These are phyloP conservation scores for Scaptomyza graminum DNA, from an alignment of 1,140 invertebrate species.

Conservation along the genomic window DNA sequence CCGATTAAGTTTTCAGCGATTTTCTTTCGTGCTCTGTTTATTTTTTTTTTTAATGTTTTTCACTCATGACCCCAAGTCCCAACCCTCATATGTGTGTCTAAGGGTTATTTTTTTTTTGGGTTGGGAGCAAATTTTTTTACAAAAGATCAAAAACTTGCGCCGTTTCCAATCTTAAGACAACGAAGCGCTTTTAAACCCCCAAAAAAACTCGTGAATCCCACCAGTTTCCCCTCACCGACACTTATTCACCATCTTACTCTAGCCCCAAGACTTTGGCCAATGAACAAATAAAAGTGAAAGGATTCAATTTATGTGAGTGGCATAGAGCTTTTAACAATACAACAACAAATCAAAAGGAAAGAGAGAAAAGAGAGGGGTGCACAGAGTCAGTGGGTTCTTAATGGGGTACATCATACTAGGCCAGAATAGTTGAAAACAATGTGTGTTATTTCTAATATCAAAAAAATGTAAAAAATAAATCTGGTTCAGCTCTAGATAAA, in stretches of 20 bases:
- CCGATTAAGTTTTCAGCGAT: conserved; percentile 75
- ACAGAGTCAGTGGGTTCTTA: not conserved
- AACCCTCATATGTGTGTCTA: conserved; percentile 9
- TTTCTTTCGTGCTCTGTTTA: not conserved
- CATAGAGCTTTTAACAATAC: conserved; percentile 42
- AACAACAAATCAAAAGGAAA: conserved; percentile 68
- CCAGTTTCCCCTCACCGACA: not conserved
- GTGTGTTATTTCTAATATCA: too few species aligned
- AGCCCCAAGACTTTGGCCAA: conserved; percentile 1
- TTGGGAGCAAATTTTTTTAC: conserved; percentile 50
- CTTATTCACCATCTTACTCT: not conserved
- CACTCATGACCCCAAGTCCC: conserved; percentile 6
- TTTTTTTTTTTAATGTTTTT: not conserved
- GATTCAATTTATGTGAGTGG: conserved; percentile 65
- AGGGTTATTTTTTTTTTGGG: conserved; percentile 14
- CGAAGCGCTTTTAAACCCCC: conserved; percentile 4
- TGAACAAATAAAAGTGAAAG: conserved; percentile 53
- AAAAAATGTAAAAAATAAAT: not conserved
- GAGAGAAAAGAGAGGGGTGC: not conserved
- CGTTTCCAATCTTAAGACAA: conserved; percentile 60
- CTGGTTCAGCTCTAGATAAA: too few species aligned
- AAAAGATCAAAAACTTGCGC: conserved; percentile 63
- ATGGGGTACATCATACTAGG: not conserved
- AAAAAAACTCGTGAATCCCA: not conserved
- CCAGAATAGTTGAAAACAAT: not conserved